Evolutionary conservation across 2,797 vertebrate species (phyloP), one percentile per base, ranked within the genome.

Genomic region (Falco berigora): DNA sequence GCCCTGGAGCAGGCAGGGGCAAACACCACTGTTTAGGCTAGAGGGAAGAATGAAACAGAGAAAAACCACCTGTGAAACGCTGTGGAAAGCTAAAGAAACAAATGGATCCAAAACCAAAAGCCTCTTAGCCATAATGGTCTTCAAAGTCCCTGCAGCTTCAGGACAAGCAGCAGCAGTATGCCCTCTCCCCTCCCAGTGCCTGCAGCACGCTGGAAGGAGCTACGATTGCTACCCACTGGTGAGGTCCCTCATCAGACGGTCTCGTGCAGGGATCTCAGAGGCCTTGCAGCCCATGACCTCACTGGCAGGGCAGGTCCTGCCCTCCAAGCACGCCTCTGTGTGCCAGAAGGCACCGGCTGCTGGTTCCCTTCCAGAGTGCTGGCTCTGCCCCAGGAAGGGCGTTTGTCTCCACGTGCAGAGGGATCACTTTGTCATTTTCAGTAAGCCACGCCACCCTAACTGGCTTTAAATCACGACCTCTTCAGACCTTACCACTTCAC

Each of bases 231-330:
- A 30, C 24, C 28, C 59, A 8, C 30, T 27, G 88, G 46, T 36
- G n/a, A 19, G 47, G 47, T 2, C n/a, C 5, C 40, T 4, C 1
- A 34, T 58, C 0, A 6, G 38, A 0, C 1, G 86, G 46, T 4
- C 25, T 61, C 18, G 21, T 5, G 6, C 73, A 24, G 46, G 40
- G n/a, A 13, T 4, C 40, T 30, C 8, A 10, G 28, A 50, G 20
- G 24, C 13, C 61, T 68, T 50, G 44, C 20, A 32, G 73, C 21
- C 0, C 1, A 50, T 30, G 50, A 34, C 28, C 4, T 30, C n/a
- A 22, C 19, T 32, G 27, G 8, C 23, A 59, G 15, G n/a, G 23
- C 32, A 58, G n/a, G 25, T 7, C 46, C 44, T 55, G 24, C 14
- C 27, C 36, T 55, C 80, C 47, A 27, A 18, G 28, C 3, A 0